Evolutionary conservation across 2,797 vertebrate genomes (phyloP).

Genomic region (Sorex maritimensis): DNA sequence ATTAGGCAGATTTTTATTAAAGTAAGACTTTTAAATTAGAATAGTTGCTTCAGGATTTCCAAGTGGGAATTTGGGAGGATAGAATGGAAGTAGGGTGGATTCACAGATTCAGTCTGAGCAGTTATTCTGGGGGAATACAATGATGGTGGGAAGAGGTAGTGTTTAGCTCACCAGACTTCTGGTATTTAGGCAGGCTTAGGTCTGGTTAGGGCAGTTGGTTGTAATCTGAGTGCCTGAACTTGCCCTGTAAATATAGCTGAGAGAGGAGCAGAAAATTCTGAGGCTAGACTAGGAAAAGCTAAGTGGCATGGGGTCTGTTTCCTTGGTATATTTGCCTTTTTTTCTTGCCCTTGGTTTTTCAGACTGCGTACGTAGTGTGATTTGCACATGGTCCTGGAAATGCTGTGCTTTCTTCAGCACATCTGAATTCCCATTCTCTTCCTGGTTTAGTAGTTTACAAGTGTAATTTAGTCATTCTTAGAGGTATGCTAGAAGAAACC

Average conservation of each 20-base stretch:
- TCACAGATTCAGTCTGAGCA: slow-evolving; percentile 40
- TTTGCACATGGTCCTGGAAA: slow-evolving; percentile 74
- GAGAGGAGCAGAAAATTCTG: slow-evolving; percentile 75
- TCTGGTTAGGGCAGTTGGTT: slow-evolving; percentile 84
- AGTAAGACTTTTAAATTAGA: slow-evolving; percentile 58
- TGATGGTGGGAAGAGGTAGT: slow-evolving; percentile 50
- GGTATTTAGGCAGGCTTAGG: slow-evolving; percentile 76
- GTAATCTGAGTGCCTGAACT: slow-evolving; percentile 83
- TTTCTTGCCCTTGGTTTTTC: slow-evolving; percentile 62
- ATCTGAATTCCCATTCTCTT: slow-evolving; percentile 69
- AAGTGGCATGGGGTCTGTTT: slow-evolving; percentile 78
- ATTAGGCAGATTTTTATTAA: slow-evolving; percentile 67
- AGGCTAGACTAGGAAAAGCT: slow-evolving; percentile 83
- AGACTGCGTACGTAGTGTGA: slow-evolving; percentile 69
- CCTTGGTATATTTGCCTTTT: slow-evolving; percentile 57
- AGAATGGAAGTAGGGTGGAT: background rate
- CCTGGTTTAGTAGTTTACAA: slow-evolving; percentile 72
- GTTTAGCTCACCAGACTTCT: slow-evolving; percentile 63
- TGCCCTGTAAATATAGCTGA: slow-evolving; percentile 82
- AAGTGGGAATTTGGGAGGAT: background rate
- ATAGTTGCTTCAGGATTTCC: slow-evolving; percentile 62
- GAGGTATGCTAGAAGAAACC: slow-evolving; percentile 55
- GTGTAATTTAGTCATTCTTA: slow-evolving; percentile 68
- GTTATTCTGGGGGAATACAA: background rate
- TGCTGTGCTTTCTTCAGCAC: slow-evolving; percentile 73